Base-by-base conservation (phyloP, 2,888 invertebrate species). In the Himalopsyche anomala region DNA sequence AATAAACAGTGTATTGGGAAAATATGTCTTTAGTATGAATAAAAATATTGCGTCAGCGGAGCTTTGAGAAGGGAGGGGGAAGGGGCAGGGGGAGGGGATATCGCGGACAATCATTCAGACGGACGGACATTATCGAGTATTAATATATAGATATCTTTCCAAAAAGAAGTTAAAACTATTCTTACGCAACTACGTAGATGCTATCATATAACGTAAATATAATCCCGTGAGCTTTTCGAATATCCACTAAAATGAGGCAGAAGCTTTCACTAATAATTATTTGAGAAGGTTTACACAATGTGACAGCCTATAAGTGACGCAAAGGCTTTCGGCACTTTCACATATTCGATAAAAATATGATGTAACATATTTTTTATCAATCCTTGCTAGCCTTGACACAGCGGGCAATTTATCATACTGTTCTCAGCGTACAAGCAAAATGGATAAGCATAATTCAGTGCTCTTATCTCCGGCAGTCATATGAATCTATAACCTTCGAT, bases 341-440 rank as follows among this genome's bases (percentile, higher is more conserved):
- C 62, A 62, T 62, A 62, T 62, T 62, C 62, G 62, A 62, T 62
- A 62, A 62, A 51, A 62, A 62, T 62, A 62, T 62, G 62, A 62
- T 8, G 28, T 62, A 62, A 62, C 62, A 62, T 15, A 19, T 19
- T 62, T 51, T 62, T 62, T 19, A 62, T 19, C 62, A 62, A 62
- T 62, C 62, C 19, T 6, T n/a, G 28, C 62, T 62, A 28, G n/a
- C 62, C 62, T 62, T 62, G 62, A 28, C 62, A 19, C 28, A 62
- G 6, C 62, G 19, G 15, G 62, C 19, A 62, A 62, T 62, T 62
- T 62, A 62, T 62, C 62, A 62, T 62, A 62, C 11, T 1, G 11
- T 62, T 6, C 15, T 5, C 19, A 11, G 28, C 62, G 19, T 19
- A 62, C 19, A 19, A 62, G 19, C 11, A 19, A 62, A 62, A 51